These are phyloP conservation scores for Rosalia funebris DNA, from an alignment of 2,888 invertebrate species.

Conservation along the genomic window DNA sequence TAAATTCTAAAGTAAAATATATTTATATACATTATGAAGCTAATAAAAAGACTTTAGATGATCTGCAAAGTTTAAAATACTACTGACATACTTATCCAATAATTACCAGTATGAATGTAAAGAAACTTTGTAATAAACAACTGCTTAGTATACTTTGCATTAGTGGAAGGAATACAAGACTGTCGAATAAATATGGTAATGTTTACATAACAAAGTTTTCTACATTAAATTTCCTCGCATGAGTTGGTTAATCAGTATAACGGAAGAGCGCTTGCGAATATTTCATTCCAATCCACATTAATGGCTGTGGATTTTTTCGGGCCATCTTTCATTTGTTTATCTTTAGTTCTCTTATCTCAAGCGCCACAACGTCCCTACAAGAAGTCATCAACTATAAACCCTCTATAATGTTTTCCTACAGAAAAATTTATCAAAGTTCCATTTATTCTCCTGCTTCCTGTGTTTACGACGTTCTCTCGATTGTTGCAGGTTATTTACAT, in stretches of 20 bases:
- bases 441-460: slow-evolving; percentile 21
- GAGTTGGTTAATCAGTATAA: slow-evolving; percentile 48
- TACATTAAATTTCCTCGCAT: slow-evolving; percentile 47
- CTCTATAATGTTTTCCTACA: slow-evolving; percentile 25
- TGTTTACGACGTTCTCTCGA: neutral
- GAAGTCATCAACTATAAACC: slow-evolving; percentile 28
- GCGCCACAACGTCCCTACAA: slow-evolving; percentile 28
- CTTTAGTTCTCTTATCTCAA: slow-evolving; percentile 44
- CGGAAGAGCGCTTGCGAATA: slow-evolving; percentile 46
- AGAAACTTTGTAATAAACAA: too few species aligned
- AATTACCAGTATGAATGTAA: too few species aligned
- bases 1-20: too few species aligned
- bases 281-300: slow-evolving; percentile 39
- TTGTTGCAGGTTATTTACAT: neutral
- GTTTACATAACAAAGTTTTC: slow-evolving; percentile 45
- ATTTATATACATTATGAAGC: too few species aligned
- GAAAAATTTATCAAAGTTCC: slow-evolving; percentile 20
- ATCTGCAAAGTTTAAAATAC: too few species aligned
- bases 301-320: slow-evolving; percentile 50
- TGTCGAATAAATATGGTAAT: slow-evolving; percentile 46
- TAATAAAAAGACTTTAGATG: too few species aligned
- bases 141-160: slow-evolving; percentile 37
- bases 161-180: slow-evolving; percentile 42
- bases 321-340: slow-evolving; percentile 61
- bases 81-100: too few species aligned